phyloP scores from a whole-genome alignment of 2,888 invertebrate genomes.

The Pseudolycoriella hygida region DNA sequence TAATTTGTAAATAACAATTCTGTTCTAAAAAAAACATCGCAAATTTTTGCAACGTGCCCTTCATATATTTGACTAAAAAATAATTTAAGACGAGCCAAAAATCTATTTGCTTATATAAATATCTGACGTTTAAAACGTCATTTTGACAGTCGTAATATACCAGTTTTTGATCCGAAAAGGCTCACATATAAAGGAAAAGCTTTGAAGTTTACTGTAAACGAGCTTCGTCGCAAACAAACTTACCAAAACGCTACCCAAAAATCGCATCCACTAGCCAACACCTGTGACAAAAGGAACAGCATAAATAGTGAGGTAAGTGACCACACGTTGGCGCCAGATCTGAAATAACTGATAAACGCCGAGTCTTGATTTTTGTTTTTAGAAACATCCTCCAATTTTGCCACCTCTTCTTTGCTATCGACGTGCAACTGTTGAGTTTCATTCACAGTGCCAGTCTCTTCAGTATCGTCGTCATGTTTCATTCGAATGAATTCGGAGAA shows the following conservation, averaged over 20 bases:
- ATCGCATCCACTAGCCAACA: conserved; percentile 42
- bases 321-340: conserved; percentile 33
- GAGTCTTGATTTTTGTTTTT: conserved; percentile 29
- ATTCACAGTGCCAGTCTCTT: background rate
- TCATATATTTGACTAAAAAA: no score
- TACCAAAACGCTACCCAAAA: conserved; percentile 54
- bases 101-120: no score
- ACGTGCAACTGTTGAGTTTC: conserved; percentile 3
- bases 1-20: no score
- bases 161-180: no score
- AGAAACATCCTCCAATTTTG: conserved; percentile 24
- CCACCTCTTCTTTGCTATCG: background rate
- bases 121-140: no score
- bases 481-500: conserved; percentile 11
- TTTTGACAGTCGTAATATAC: no score
- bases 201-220: no score
- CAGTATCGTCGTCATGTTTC: conserved; percentile 11
- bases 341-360: conserved; percentile 30
- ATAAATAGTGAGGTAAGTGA: conserved; percentile 28
- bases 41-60: no score
- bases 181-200: no score
- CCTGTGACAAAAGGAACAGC: conserved; percentile 37
- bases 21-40: no score
- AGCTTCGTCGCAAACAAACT: background rate
- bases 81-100: no score